A percentile compares a stretch with the other conserved stretches of the same genome.
Evolutionary conservation across 2,113 vertebrate species (phyloP).

Genomic region (Spilogale gracilis): DNA sequence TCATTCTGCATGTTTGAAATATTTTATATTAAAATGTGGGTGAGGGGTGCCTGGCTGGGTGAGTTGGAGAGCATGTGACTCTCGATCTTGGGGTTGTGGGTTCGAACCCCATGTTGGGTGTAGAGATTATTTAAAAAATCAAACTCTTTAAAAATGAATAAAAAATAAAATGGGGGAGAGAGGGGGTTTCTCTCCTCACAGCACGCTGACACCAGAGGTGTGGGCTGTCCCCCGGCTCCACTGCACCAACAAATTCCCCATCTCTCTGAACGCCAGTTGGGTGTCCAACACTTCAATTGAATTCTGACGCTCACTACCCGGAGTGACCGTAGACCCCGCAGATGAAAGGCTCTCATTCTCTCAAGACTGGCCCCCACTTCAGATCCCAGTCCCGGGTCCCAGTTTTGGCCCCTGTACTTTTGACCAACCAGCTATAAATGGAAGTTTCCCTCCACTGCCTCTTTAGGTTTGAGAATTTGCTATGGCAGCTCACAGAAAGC

Average conservation of each 20-base stretch:
- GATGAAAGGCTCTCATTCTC: background rate
- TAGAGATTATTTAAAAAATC: background rate
- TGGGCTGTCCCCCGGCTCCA: background rate
- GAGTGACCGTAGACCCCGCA: background rate
- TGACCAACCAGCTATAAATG: background rate
- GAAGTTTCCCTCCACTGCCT: fast-evolving
- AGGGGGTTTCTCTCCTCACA: background rate
- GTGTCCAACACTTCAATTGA: background rate
- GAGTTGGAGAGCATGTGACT: background rate
- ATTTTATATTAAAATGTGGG: background rate
- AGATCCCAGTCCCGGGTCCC: background rate
- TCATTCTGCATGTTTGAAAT: background rate
- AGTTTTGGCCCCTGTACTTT: background rate
- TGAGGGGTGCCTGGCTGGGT: background rate
- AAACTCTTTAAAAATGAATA: background rate
- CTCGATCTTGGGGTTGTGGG: background rate
- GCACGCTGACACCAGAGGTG: background rate
- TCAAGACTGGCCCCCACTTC: background rate
- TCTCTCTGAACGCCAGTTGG: background rate
- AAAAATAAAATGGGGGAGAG: background rate
- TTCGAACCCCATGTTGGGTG: background rate
- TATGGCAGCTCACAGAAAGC: background rate
- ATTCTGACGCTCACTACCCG: too few relatives aligned
- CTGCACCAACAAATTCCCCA: background rate
- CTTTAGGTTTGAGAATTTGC: background rate